Evolutionary conservation across 2,797 vertebrate genomes (phyloP).

Genomic region (Acanthiza pusilla): DNA sequence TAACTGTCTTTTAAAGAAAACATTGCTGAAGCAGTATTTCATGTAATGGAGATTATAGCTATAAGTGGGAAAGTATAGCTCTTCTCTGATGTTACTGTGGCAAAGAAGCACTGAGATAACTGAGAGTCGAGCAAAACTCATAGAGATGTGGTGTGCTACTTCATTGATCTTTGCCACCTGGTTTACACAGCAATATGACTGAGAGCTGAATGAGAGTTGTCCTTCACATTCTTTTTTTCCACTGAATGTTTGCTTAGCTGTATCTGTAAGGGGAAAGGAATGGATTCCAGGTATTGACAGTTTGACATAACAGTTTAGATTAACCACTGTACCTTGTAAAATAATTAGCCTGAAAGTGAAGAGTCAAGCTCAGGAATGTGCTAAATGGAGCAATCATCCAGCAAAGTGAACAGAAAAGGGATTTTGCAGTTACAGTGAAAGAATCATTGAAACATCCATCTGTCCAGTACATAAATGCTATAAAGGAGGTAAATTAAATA

Average conservation of each 20-base stretch:
- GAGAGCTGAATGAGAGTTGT: background rate
- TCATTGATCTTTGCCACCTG: background rate
- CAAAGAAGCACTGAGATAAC: background rate
- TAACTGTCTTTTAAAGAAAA: background rate
- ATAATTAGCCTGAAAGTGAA: conserved; percentile 45
- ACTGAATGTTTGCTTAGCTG: background rate
- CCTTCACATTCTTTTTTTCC: background rate
- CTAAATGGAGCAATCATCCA: conserved; percentile 46
- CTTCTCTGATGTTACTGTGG: background rate
- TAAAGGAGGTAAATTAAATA: conserved; percentile 11
- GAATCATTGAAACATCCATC: conserved; percentile 1
- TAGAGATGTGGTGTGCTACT: background rate
- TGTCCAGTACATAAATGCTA: background rate
- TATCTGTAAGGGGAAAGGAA: background rate
- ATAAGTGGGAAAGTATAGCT: background rate
- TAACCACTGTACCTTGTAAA: conserved; percentile 13
- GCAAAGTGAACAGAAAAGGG: conserved; percentile 33
- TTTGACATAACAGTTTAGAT: background rate
- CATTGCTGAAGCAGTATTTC: background rate
- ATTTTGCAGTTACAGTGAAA: conserved; percentile 2
- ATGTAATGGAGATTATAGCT: background rate
- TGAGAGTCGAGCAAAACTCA: background rate
- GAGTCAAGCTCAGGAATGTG: conserved; percentile 6
- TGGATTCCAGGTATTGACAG: background rate
- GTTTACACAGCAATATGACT: background rate